Base-by-base conservation (phyloP, 2,797 vertebrate genomes). In the Sebastolobus altivelis region DNA sequence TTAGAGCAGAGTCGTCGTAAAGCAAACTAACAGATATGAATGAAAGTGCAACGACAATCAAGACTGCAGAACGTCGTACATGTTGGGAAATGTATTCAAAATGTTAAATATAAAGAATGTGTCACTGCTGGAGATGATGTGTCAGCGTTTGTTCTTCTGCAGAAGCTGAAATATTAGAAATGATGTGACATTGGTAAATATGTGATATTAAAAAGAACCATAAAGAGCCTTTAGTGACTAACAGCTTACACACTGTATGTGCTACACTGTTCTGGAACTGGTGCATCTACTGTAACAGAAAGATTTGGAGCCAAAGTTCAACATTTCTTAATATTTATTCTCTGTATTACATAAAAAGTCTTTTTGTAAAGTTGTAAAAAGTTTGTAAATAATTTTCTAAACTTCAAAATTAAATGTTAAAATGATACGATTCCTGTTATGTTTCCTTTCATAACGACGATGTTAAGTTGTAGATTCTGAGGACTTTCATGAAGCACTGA, bases 311-410 rank as follows among this genome's bases (percentile, higher is more conserved):
- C 43, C 9, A 65, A 38, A 33, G 8, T 40, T 40, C 37, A 61
- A 35, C 33, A 55, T 71, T n/a, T 83, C 49, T 63, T 60, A 1
- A 75, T 92, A 92, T 93, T 92, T 93, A 89, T 92, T 92, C 40
- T 79, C n/a, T 82, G 16, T 65, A 40, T 61, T 52, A 7, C 18
- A 80, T 84, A 38, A 61, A 80, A 81, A 65, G 11, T 67, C 49
- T 13, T 4, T 81, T 75, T 85, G 67, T 84, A 65, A 43, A 79
- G 43, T 72, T 89, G 80, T 85, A 56, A 83, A 79, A 18, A 75
- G 6, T 69, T 78, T 87, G 67, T 87, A 61, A 58, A 78, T 71
- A 3, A 5, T 66, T 85, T 87, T 77, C 10, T 22, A 73, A 84
- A 71, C 27, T 73, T 71, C 56, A 65, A 38, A 74, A 94, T 91